These are phyloP conservation scores for Myrmophylax atrothorax DNA, from an alignment of 2,113 vertebrate species.

Conservation along the genomic window DNA sequence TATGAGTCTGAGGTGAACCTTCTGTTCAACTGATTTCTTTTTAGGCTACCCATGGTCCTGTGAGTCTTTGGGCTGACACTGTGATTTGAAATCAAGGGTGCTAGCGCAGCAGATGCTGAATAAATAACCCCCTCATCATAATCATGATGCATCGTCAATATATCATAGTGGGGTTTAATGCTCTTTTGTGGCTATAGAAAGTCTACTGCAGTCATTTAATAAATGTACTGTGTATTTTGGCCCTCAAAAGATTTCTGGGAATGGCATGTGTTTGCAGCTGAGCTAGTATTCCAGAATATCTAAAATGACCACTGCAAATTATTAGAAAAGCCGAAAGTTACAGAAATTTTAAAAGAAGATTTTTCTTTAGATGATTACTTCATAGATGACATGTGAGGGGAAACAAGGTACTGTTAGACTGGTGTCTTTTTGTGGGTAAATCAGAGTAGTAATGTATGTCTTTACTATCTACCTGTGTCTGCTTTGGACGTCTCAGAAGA, in stretches of 20 bases:
- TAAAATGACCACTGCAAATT: neutral
- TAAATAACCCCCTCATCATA: neutral
- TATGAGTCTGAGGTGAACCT: neutral
- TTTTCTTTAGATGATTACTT: constrained; percentile 18
- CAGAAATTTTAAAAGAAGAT: neutral
- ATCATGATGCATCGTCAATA: neutral
- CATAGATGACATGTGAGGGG: neutral
- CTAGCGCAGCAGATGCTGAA: neutral
- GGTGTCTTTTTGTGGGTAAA: neutral
- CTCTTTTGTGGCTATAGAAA: neutral
- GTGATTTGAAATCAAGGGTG: neutral
- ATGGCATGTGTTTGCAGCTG: neutral
- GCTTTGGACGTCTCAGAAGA: neutral
- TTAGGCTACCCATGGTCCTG: rapidly evolving
- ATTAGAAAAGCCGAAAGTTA: neutral
- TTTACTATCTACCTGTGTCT: neutral
- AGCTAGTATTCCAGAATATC: neutral
- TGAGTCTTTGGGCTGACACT: neutral
- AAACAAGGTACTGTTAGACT: constrained; percentile 13
- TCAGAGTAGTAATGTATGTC: neutral
- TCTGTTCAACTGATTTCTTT: neutral
- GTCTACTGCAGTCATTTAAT: neutral
- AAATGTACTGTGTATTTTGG: neutral
- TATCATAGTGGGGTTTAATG: neutral
- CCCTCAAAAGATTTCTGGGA: neutral